These are phyloP conservation scores for Ecliptopera silaceata DNA, from an alignment of 2,888 invertebrate genomes.

Conservation along the genomic window DNA sequence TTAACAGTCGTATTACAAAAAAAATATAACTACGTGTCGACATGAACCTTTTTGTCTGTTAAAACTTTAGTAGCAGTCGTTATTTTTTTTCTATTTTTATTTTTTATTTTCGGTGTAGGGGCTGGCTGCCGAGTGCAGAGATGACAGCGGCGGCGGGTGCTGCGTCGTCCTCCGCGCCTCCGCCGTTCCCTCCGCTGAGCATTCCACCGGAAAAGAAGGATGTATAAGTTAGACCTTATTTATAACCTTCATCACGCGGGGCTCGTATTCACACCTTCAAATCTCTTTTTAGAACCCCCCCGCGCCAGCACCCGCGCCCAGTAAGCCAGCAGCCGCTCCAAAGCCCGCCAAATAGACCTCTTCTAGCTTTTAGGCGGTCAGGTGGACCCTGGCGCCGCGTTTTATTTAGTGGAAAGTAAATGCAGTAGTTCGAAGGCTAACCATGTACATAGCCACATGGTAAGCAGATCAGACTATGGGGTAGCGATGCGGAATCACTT, in stretches of 20 bases:
- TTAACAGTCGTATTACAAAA: too few relatives aligned
- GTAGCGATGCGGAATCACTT: too few relatives aligned
- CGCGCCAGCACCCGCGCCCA: not conserved
- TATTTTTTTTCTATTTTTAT: not conserved
- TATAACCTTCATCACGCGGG: not conserved
- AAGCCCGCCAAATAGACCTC: conserved; percentile 2
- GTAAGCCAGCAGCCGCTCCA: not conserved
- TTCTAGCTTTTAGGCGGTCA: not conserved
- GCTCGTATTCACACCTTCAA: conserved; percentile 1
- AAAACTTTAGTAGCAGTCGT: too few relatives aligned
- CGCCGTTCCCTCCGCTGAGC: conserved; percentile 10
- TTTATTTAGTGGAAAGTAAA: conserved; percentile 2
- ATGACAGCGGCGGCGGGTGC: conserved; percentile 5
- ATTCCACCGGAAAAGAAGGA: conserved; percentile 18
- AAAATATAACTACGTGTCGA: too few relatives aligned
- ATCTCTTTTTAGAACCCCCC: conserved; percentile 3
- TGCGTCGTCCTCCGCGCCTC: conserved; percentile 2
- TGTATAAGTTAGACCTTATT: conserved; percentile 9
- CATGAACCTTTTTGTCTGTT: too few relatives aligned
- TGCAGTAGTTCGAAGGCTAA: conserved; percentile 5
- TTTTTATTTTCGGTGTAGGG: conserved; percentile 12
- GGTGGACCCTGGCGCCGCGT: not conserved
- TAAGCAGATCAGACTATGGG: conserved; percentile 1
- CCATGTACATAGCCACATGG: conserved; percentile 1
- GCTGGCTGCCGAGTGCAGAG: conserved; percentile 23